phyloP scores from a whole-genome alignment of 1,140 invertebrate species.

The Nephotettix cincticeps region DNA sequence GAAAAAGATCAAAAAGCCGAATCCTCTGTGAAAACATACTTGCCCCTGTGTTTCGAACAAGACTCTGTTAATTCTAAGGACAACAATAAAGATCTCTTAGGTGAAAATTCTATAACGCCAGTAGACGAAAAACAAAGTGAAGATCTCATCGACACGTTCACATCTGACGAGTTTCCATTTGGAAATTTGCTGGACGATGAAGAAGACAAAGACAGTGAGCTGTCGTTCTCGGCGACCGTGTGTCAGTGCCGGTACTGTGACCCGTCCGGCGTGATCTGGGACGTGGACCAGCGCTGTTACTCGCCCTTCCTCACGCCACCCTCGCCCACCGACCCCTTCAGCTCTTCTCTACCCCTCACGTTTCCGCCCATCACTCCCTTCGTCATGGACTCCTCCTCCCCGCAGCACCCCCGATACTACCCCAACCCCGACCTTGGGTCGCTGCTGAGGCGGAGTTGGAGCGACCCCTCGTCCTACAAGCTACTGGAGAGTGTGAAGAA shows the following conservation, averaged over 20 bases:
- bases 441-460: slow-evolving; percentile 59
- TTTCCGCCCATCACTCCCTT: slow-evolving; percentile 34
- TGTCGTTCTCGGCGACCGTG: slow-evolving; percentile 46
- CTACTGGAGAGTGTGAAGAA: background rate
- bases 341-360: background rate
- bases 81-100: slow-evolving; percentile 34
- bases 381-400: slow-evolving; percentile 4
- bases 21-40: slow-evolving; percentile 46
- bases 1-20: slow-evolving; percentile 31
- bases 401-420: slow-evolving; percentile 39
- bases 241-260: slow-evolving; percentile 81
- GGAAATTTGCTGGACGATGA: slow-evolving; percentile 41
- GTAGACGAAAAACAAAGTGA: slow-evolving; percentile 26
- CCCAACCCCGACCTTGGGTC: slow-evolving; percentile 36
- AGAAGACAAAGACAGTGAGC: slow-evolving; percentile 47
- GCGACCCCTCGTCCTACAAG: slow-evolving; percentile 53
- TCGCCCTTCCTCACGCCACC: slow-evolving; percentile 52
- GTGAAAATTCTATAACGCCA: background rate
- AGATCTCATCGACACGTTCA: slow-evolving; percentile 37
- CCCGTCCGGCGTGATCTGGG: slow-evolving; percentile 74
- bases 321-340: slow-evolving; percentile 27
- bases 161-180: slow-evolving; percentile 31
- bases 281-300: slow-evolving; percentile 57
- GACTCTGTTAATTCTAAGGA: slow-evolving; percentile 37
- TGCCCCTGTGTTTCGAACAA: slow-evolving; percentile 43